phyloP scores from a whole-genome alignment of 2,797 vertebrate genomes.

The Zonotrichia albicollis region DNA sequence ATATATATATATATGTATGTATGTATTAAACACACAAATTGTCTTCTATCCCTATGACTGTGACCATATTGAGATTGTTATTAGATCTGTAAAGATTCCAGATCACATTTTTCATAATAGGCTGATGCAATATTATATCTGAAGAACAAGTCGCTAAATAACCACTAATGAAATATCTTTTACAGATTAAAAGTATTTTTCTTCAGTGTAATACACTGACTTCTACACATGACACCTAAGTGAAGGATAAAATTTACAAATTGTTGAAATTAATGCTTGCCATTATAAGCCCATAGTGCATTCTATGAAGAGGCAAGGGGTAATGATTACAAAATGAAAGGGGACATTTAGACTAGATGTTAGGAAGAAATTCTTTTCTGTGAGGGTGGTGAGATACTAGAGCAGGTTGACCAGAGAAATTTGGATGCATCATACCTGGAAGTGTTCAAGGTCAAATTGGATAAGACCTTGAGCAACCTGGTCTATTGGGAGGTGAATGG shows the following conservation, averaged over 20 bases:
- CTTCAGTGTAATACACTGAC: not conserved
- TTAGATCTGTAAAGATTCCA: not conserved
- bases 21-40: not conserved
- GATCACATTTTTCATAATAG: not conserved
- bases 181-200: not conserved
- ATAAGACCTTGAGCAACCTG: not conserved
- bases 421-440: not conserved
- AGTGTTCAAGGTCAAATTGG: not conserved
- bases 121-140: not conserved
- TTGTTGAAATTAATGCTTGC: not conserved
- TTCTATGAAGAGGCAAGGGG: not conserved
- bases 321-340: not conserved
- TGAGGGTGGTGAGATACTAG: not conserved
- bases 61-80: not conserved
- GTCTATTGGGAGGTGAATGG: not conserved
- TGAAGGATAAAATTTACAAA: not conserved
- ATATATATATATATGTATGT: not conserved
- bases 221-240: not conserved
- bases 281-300: not conserved
- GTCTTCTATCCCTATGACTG: not conserved
- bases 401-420: not conserved
- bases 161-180: not conserved
- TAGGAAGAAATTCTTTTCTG: not conserved
- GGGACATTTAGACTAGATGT: not conserved
- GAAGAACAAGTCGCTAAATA: not conserved